Base-by-base conservation (phyloP, 2,113 vertebrate genomes). In the Dromas ardeola region DNA sequence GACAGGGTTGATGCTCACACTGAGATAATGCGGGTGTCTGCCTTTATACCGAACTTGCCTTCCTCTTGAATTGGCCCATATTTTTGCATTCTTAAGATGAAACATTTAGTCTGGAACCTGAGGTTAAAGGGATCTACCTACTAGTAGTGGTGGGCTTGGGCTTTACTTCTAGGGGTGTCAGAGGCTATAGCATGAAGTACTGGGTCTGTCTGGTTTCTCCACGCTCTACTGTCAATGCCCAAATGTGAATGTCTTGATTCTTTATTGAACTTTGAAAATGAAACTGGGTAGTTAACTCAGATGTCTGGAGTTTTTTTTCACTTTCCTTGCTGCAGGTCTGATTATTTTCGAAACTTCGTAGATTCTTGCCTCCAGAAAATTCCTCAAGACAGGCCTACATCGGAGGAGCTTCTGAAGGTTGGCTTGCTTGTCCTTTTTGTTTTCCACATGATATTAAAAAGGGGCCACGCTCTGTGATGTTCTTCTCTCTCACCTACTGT, bases 341-440 rank as follows among this genome's bases (percentile, higher is more conserved):
- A 99, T 97, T 99, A 99, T 98, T 99, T 99, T 97, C 97, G 99
- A 98, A 99, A 99, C 98, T 99, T 99, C 98, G 99, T 99, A 98
- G 99, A 99, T 98, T 99, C 99, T 97, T 99, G 99, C 97, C 99
- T 99, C 97, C 99, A 99, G 98, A 99, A 99, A 98, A 98, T 99
- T 96, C 99, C 99, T 98, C 99, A 99, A 98, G 99, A 99, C 97
- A 98, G 99, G 88, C 99, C 99, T 63, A 99, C 99, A 98, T 99
- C 99, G 94, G 99, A 99, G 97, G 99, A 99, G 98, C 99, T 99
- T 95, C 98, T 99, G 98, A 99, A 99, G 99, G 99, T 99, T 94
- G 96, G 98, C 93, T 97, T 66, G 63, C 45, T 92, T 88, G 42
- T 94, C 32, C 73, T 59, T 67, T 81, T 49, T 74, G 45, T 59